These are phyloP conservation scores for Lasioglossum vierecki DNA, from an alignment of 2,888 invertebrate genomes.

Conservation along the genomic window DNA sequence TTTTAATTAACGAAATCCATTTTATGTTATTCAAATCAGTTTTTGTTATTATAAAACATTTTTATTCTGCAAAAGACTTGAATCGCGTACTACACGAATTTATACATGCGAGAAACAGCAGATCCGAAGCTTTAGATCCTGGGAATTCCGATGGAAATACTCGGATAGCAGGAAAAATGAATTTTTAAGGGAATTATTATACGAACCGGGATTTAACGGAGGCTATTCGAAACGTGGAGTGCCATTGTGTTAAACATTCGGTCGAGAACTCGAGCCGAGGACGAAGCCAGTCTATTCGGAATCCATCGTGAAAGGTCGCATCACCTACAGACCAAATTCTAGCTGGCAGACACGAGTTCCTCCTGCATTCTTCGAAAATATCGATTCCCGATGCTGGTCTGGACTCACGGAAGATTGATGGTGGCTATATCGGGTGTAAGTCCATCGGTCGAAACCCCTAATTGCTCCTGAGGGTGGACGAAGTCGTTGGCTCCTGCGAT, in stretches of 20 bases:
- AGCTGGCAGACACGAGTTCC: background rate
- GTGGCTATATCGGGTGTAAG: slow-evolving; percentile 14
- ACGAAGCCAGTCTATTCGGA: background rate
- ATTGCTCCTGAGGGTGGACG: slow-evolving; percentile 5
- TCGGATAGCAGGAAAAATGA: background rate
- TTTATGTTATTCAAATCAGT: no score
- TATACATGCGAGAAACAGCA: background rate
- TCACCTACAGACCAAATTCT: background rate
- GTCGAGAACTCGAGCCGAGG: background rate
- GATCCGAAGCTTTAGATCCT: background rate
- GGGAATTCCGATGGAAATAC: background rate
- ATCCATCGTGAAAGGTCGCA: background rate
- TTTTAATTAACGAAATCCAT: no score
- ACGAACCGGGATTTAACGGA: background rate
- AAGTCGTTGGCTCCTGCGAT: slow-evolving; percentile 4
- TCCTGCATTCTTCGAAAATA: slow-evolving; percentile 1
- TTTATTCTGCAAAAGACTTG: no score
- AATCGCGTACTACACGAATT: no score
- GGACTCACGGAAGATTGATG: slow-evolving; percentile 8
- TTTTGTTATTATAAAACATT: no score
- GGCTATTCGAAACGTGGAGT: background rate
- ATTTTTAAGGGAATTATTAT: background rate
- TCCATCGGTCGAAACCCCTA: slow-evolving; percentile 17
- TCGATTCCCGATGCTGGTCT: slow-evolving; percentile 13
- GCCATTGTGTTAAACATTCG: background rate